Conservation (phyloP, 1,140 invertebrate species). For the Pseudomyrmex sp. region DNA sequence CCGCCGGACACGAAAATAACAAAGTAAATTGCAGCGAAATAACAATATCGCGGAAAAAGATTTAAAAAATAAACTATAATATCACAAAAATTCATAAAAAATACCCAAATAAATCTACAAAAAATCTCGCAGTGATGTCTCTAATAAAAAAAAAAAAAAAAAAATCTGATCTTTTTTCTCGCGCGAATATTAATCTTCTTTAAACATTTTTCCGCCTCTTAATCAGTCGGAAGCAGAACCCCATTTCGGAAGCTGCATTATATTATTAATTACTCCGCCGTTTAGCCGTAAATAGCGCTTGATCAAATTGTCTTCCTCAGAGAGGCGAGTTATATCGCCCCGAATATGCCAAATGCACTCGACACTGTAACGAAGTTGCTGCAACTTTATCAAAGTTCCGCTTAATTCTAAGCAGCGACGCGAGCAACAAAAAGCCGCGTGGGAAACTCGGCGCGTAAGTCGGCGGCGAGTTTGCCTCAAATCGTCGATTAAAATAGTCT, state of each 20-base stretch:
- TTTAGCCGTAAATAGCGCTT: constrained; percentile 59
- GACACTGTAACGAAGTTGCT: constrained; percentile 56
- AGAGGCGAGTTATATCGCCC: constrained; percentile 58
- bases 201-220: neutral
- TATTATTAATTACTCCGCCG: constrained; percentile 57
- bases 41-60: neutral
- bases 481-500: constrained; percentile 58
- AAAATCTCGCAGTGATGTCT: neutral
- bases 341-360: constrained; percentile 61
- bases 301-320: constrained; percentile 61
- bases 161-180: neutral
- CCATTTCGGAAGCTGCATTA: constrained; percentile 39
- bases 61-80: neutral
- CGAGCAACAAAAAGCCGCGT: constrained; percentile 59
- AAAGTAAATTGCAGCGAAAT: neutral
- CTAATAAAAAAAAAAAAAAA: neutral
- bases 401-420: constrained; percentile 61
- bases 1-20: neutral
- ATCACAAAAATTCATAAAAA: neutral
- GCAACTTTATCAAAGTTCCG: constrained; percentile 61
- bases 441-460: constrained; percentile 58
- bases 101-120: neutral
- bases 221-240: constrained; percentile 28
- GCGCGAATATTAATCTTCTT: no score
- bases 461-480: constrained; percentile 52